Base-by-base conservation (phyloP, 2,888 invertebrate genomes). In the Hemithea aestivaria region DNA sequence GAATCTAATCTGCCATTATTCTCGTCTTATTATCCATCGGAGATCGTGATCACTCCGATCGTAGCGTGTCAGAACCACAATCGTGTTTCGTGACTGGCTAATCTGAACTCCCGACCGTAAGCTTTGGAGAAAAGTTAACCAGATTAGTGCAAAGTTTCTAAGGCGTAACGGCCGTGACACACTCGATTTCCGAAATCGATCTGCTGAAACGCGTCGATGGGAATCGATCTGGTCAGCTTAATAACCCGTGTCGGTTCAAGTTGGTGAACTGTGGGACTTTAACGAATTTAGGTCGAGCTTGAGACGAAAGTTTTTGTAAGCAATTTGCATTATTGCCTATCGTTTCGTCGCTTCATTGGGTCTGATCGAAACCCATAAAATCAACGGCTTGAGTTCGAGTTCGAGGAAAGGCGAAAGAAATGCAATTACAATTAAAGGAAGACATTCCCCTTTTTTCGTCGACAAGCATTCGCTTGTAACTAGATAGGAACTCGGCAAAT, bases 1-100 rank as follows among this genome's bases (percentile, higher is more conserved):
- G 41, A 30, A 42, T 45, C 44, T 48, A 48, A 51, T 51, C 51
- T 51, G 51, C 51, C 44, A 39, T 44, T 35, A 51, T 51, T 46
- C 51, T 40, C 40, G 20, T 33, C 41, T 36, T 16, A 35, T 43
- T 38, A 43, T 38, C 45, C 35, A 42, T 55, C 50, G 51, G 45
- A 45, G 53, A 59, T 65, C 70, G 67, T 65, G 66, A 66, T 63
- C 62, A 58, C 62, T 64, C 59, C 58, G 59, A 62, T 58, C 60
- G 55, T 56, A 65, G 57, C 58, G 58, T 56, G 60, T 62, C 64
- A 48, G 45, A 48, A 51, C 48, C 51, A 54, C 52, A 59, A 63
- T 59, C 61, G 62, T 51, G 48, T 41, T 46, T 69, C 75, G 74
- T 76, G 75, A 73, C 67, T 62, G 54, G 60, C 53, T 62, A 56